phyloP scores from a whole-genome alignment of 2,113 vertebrate species.

The Brachypodius melanocephalos region DNA sequence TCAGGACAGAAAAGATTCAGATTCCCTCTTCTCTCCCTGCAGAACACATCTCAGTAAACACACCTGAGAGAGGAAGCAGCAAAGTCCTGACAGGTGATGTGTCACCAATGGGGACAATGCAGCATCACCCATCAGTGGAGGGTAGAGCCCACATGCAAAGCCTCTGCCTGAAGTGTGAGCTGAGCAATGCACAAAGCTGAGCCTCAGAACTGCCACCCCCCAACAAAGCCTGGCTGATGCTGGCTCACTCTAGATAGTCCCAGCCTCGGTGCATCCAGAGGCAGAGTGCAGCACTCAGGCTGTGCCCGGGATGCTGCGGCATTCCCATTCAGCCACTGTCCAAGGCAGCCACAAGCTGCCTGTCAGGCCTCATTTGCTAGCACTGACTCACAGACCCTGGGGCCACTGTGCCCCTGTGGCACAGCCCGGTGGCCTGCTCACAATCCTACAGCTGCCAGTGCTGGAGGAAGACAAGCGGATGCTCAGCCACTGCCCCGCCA shows the following conservation, averaged over 20 bases:
- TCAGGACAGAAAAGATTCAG: background rate
- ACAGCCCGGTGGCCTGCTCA: background rate
- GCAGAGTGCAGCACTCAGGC: rapidly evolving
- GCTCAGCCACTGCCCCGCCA: rapidly evolving
- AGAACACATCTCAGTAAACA: background rate
- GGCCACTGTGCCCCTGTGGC: background rate
- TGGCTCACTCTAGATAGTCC: background rate
- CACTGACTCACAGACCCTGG: background rate
- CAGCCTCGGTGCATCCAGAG: background rate
- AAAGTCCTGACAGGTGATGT: background rate
- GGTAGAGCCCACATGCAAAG: background rate
- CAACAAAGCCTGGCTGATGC: background rate
- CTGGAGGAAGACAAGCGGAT: background rate
- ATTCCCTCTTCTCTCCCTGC: background rate
- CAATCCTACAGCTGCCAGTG: background rate
- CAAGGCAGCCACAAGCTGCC: background rate
- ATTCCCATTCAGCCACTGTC: background rate
- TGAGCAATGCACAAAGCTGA: background rate
- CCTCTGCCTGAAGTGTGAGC: background rate
- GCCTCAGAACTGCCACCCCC: background rate
- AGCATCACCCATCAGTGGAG: rapidly evolving
- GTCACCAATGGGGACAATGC: background rate
- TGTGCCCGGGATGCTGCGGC: too few relatives aligned
- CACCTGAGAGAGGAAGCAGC: background rate
- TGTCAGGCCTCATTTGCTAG: background rate